Base-by-base conservation (phyloP, 2,797 vertebrate genomes). In the Chelidonichthys spinosus region DNA sequence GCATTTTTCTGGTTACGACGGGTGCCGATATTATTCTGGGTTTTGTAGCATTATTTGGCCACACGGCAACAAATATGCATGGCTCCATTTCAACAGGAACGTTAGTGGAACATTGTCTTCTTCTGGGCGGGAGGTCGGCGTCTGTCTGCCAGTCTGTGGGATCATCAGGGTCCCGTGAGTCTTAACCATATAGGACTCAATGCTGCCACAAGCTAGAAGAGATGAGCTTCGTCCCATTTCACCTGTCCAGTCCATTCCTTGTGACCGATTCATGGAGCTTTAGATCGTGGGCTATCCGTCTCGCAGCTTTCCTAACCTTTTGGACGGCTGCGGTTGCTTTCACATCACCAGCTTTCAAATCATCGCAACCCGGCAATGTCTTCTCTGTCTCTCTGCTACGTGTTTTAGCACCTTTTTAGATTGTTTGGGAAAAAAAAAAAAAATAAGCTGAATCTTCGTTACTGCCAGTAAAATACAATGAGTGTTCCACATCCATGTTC, bases 401-500 rank as follows among this genome's bases (percentile, higher is more conserved):
- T 56, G 58, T 25, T 25, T 25, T 25, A 25, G 25, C 25, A 25
- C 25, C 25, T 25, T 25, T 25, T 25, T 25, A 25, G 25, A 25
- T 25, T 25, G 25, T 25, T 25, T 25, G 25, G 25, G 25, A 5
- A 13, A 55, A 54, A 59, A 63, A 50, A 0, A 39, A 61, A 33
- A 15, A 3, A 54, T 66, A 63, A 44, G 64, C 50, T 42, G 54
- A 73, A 58, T 67, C 55, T 35, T 56, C n/a, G 6, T 61, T 43
- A 46, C 64, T 76, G 69, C 62, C 63, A 15, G 68, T 62, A 1
- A 53, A 63, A 63, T n/a, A 3, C 6, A 63, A 39, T 4, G 58
- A 13, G 32, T 55, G 54, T 72, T 63, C 1, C 7, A 49, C 35
- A 6, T 65, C 56, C 59, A 56, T 84, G 72, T 85, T 49, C 60